Conservation (phyloP, 2,113 vertebrate species). For the Vidua chalybeata region DNA sequence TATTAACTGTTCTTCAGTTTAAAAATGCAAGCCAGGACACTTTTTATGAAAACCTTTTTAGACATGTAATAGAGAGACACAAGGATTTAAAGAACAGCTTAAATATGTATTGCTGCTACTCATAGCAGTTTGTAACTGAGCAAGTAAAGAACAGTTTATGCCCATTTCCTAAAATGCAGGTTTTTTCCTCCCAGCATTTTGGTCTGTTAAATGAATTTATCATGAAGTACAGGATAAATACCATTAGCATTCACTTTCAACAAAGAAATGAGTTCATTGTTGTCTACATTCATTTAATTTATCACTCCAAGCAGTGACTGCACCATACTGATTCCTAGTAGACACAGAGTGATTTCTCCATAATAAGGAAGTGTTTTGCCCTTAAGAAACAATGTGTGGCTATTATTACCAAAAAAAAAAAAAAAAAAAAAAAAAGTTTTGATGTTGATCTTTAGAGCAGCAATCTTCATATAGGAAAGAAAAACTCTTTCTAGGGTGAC, state of each 20-base stretch:
- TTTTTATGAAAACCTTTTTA: not conserved
- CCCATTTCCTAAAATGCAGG: not conserved
- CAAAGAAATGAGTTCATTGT: not conserved
- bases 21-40: not conserved
- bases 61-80: not conserved
- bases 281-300: slow-evolving; percentile 23
- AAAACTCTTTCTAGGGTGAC: not conserved
- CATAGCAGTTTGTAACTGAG: not conserved
- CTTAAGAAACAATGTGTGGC: not conserved
- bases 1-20: not conserved
- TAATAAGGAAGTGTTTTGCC: not conserved
- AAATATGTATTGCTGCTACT: not conserved
- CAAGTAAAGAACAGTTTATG: not conserved
- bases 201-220: slow-evolving; percentile 29
- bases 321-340: not conserved
- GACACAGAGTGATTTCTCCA: not conserved
- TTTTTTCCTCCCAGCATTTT: not conserved
- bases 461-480: not conserved
- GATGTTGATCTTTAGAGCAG: not conserved
- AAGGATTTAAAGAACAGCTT: not conserved
- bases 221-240: slow-evolving; percentile 7
- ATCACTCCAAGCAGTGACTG: slow-evolving; percentile 1
- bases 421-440: not conserved
- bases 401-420: not conserved
- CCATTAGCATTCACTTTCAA: slow-evolving; percentile 37